Conservation (phyloP, 1,140 invertebrate species). For the Batillaria attramentaria region DNA sequence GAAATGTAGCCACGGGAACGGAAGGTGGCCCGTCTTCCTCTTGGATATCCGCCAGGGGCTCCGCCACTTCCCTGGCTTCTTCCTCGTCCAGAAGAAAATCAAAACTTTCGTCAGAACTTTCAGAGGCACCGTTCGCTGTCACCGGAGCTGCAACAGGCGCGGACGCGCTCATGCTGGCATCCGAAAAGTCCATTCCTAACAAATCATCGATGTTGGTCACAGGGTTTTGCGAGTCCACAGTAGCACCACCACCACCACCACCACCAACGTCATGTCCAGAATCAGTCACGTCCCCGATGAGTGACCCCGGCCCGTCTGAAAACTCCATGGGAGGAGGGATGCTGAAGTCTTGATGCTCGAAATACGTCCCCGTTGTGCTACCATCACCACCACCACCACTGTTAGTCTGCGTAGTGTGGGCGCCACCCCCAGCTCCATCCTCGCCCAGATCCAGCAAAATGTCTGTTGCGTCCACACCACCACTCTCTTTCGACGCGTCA, state of each 20-base stretch:
- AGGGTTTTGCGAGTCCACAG: constrained; percentile 15
- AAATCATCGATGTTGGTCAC: constrained; percentile 43
- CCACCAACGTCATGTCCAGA: too few species aligned
- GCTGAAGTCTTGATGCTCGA: neutral
- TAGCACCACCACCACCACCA: too few species aligned
- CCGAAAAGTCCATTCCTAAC: constrained; percentile 13
- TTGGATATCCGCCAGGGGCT: neutral
- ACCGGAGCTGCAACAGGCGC: neutral
- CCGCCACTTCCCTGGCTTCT: neutral
- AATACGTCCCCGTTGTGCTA: too few species aligned
- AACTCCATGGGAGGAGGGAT: constrained; percentile 36
- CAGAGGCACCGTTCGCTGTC: too few species aligned
- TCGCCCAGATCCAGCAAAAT: constrained; percentile 14
- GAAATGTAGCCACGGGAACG: neutral
- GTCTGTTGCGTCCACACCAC: neutral
- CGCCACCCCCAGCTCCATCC: neutral
- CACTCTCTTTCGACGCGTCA: neutral
- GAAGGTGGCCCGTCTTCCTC: constrained; percentile 4
- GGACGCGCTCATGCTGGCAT: neutral
- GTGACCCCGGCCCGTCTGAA: constrained; percentile 24
- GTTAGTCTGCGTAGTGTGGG: too few species aligned
- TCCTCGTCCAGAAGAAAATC: constrained; percentile 1
- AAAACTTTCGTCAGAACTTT: neutral
- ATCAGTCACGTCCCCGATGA: too few species aligned
- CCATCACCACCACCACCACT: too few species aligned